These are phyloP conservation scores for Picus viridis DNA, from an alignment of 2,797 vertebrate species.

Conservation along the genomic window DNA sequence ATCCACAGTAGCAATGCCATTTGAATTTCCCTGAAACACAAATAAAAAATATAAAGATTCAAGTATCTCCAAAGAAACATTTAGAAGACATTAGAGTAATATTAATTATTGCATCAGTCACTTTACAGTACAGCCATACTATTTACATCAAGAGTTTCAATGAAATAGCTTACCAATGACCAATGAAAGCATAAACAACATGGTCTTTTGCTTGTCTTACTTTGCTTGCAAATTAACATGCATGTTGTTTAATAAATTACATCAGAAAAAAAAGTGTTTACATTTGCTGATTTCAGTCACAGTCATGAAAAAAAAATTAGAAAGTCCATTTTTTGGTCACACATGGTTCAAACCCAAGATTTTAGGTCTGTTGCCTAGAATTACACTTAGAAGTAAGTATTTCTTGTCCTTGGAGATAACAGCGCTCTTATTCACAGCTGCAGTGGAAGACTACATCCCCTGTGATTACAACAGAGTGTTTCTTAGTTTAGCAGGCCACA, in stretches of 20 bases:
- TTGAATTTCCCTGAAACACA: constrained; percentile 91
- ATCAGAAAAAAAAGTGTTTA: not conserved
- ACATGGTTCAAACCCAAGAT: not conserved
- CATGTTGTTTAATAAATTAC: not conserved
- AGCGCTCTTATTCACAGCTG: not conserved
- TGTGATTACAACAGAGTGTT: not conserved
- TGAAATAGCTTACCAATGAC: not conserved
- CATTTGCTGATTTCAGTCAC: not conserved
- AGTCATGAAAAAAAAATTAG: not conserved
- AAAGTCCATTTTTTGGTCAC: not conserved
- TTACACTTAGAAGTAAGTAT: not conserved
- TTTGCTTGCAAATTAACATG: not conserved
- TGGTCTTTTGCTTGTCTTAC: not conserved
- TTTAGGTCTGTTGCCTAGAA: not conserved
- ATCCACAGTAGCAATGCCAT: constrained; percentile 92
- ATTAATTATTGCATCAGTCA: not conserved
- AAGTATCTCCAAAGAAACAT: not conserved
- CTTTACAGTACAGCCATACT: not conserved
- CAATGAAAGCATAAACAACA: not conserved
- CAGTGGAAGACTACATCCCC: not conserved
- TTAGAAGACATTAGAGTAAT: not conserved
- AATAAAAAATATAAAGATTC: not conserved
- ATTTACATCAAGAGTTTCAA: not conserved
- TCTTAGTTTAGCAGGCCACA: not conserved
- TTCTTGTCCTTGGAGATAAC: not conserved